These are phyloP conservation scores for Odontothrips loti DNA, from an alignment of 2,888 invertebrate species.

Conservation along the genomic window DNA sequence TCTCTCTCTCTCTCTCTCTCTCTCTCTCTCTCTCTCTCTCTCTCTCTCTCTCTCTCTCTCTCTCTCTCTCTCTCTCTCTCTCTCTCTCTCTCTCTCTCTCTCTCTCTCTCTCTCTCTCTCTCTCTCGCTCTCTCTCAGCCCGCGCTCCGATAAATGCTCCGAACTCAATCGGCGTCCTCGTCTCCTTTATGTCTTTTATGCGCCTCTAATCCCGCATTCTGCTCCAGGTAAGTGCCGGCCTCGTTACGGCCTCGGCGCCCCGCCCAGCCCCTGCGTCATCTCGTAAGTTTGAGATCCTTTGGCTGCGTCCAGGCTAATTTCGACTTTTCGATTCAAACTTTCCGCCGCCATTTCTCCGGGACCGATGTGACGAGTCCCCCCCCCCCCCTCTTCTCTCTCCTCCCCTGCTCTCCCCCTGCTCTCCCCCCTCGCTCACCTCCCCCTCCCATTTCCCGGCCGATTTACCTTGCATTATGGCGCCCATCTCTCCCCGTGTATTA, in stretches of 20 bases:
- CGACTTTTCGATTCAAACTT: slow-evolving; percentile 6
- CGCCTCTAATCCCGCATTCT: neutral
- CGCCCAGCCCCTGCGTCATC: neutral
- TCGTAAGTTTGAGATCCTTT: neutral
- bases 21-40: no score
- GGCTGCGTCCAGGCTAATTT: neutral
- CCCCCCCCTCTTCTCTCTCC: neutral
- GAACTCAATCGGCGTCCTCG: neutral
- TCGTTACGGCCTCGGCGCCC: neutral
- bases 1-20: slow-evolving; percentile 14
- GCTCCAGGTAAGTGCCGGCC: neutral
- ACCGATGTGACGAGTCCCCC: neutral
- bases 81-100: no score
- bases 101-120: no score
- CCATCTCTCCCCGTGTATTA: neutral
- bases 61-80: no score
- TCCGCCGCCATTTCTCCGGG: no score
- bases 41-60: no score
- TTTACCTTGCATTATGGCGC: slow-evolving; percentile 20
- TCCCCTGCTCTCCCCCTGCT: neutral
- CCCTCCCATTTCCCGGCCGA: slow-evolving; percentile 1
- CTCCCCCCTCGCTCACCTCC: neutral
- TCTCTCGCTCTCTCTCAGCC: no score
- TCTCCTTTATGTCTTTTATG: neutral
- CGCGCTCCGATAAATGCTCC: no score